phyloP scores from a whole-genome alignment of 1,140 invertebrate species.

The Agrilus planipennis region DNA sequence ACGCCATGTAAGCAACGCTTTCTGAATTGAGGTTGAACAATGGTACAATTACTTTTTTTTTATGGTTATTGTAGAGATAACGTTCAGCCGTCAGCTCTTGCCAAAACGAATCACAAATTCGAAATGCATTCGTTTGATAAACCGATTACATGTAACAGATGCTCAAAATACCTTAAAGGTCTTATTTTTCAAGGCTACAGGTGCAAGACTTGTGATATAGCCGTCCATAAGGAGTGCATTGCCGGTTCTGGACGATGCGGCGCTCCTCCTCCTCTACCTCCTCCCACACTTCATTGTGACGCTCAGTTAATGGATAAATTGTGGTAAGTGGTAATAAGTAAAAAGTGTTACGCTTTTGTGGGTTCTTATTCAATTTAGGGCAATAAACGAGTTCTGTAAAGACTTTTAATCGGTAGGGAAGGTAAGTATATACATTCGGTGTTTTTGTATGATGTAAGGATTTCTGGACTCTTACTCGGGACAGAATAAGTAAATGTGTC shows the following conservation, averaged over 20 bases:
- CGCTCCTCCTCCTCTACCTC: slow-evolving; percentile 41
- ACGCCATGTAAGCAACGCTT: slow-evolving; percentile 67
- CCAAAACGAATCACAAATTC: slow-evolving; percentile 76
- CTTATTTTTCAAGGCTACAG: slow-evolving; percentile 70
- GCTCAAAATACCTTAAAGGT: slow-evolving; percentile 81
- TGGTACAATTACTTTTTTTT: background rate
- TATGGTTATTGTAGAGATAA: slow-evolving; percentile 64
- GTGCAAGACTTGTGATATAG: slow-evolving; percentile 59
- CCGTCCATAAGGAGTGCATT: slow-evolving; percentile 69
- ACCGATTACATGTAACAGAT: slow-evolving; percentile 68
- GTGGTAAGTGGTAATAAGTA: slow-evolving; percentile 18
- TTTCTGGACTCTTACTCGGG: too few relatives aligned
- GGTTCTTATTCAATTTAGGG: slow-evolving; percentile 1
- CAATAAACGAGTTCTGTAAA: too few relatives aligned
- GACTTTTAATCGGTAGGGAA: too few relatives aligned
- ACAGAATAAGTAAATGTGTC: too few relatives aligned
- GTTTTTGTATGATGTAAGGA: too few relatives aligned
- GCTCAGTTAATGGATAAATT: slow-evolving; percentile 23
- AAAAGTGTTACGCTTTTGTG: background rate
- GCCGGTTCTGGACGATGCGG: slow-evolving; percentile 57
- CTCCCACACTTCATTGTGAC: slow-evolving; percentile 27
- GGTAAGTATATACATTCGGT: too few relatives aligned
- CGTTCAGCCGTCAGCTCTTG: slow-evolving; percentile 65
- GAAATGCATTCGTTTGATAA: slow-evolving; percentile 76
- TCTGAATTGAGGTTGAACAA: background rate